Evolutionary conservation across 2,888 invertebrate genomes (phyloP).

Genomic region (Ametastegia equiseti): DNA sequence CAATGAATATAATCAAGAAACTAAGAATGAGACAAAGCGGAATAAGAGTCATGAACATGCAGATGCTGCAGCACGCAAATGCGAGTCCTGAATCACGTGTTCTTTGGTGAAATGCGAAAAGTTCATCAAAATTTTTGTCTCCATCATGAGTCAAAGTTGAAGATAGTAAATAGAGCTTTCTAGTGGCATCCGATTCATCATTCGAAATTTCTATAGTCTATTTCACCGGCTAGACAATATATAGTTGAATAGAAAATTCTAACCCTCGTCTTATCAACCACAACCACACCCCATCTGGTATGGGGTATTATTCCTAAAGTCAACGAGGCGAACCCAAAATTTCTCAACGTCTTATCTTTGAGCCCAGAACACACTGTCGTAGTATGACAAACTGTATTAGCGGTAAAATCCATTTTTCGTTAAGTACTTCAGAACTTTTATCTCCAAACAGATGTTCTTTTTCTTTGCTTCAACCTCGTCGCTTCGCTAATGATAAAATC

Average conservation of each 20-base stretch:
- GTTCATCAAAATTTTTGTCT: background rate
- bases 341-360: conserved; percentile 9
- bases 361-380: background rate
- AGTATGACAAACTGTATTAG: background rate
- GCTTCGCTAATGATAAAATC: background rate
- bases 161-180: too few relatives aligned
- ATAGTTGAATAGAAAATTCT: background rate
- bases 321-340: background rate
- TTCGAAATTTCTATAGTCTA: too few relatives aligned
- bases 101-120: too few relatives aligned
- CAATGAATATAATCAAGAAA: too few relatives aligned
- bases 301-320: conserved; percentile 11
- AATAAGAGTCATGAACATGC: background rate
- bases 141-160: too few relatives aligned
- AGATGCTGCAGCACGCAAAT: background rate
- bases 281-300: background rate
- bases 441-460: background rate
- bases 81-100: background rate
- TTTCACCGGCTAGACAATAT: too few relatives aligned
- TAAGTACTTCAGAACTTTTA: background rate
- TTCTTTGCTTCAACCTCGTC: background rate
- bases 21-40: background rate
- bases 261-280: background rate
- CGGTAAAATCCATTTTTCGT: background rate
- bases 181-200: too few relatives aligned